Base-by-base conservation (phyloP, 2,113 vertebrate genomes). In the Corydoras sp. region DNA sequence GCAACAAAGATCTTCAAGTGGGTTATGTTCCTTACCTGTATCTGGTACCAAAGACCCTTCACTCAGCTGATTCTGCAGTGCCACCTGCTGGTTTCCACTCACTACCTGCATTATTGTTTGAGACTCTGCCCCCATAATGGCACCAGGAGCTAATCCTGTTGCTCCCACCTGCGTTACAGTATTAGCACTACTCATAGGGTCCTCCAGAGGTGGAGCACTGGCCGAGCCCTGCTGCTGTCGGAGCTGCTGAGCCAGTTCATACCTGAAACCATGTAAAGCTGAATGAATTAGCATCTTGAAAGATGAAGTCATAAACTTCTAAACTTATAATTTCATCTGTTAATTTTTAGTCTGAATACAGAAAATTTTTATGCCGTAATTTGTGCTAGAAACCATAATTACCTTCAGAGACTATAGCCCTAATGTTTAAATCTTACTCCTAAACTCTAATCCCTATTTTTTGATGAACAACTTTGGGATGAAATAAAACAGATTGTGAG, bases 211-310 rank as follows among this genome's bases (percentile, higher is more conserved):
- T 74, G 87, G 50, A 8, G 74, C 49, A n/a, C 79, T 77, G 9
- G 65, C 18, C 30, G 87, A 82, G 10, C 87, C 83, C 75, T 91
- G 89, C 74, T 92, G 93, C 65, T 95, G 93, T 74, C 96, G 95
- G 15, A 97, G 90, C 83, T 99, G 97, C 78, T 98, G 96, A 24
- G 93, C 95, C 65, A 99, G 88, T 82, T 99, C 97, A 0, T 97
- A 99, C 70, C 97, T 99, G 74, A 43, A 51, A 5, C 54, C 3
- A 65, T 1, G 8, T 29, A 18, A 3, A 66, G 64, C 6, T 10
- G 29, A 35, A 32, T 32, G 30, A 55, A 15, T 32, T 29, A 15
- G 18, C 49, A 65, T 3, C 18, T 29, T 24, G 18, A 24, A 24
- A 24, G 18, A 24, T 24, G 2, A 24, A 24, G 18, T 24, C 18